Evolutionary conservation across 2,797 vertebrate species (phyloP), one percentile per base, ranked within the genome.

Genomic region (Myotis myotis): DNA sequence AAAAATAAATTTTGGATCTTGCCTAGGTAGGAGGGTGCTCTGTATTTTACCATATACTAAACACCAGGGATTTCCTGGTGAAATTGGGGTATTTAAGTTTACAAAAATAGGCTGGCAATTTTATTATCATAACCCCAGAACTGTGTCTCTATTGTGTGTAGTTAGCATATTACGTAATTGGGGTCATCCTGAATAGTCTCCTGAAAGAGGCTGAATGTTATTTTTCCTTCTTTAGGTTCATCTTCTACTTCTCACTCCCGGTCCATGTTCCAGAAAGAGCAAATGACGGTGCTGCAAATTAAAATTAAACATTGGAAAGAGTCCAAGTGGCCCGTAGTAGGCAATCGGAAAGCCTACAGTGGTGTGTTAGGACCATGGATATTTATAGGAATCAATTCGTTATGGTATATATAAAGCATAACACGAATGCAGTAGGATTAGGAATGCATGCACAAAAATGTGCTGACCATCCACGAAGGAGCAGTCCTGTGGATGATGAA

Each of bases 191-290:
- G 17, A 57, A 64, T 15, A 38, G 49, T 72, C 36, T 88, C 79
- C 72, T 57, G 68, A 93, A 94, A 93, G 72, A 86, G 23, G 41
- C 36, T 44, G n/a, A 57, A 28, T 41, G 33, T 38, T 83, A 71
- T 86, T 94, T 90, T 95, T 93, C 84, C 71, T 90, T 95, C 53
- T 82, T 86, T 91, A 44, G 33, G 36, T 71, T 93, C 25, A 68
- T 44, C 16, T 81, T 88, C 44, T 78, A 47, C 64, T 95, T 74
- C 70, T 78, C 25, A 36, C 47, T 71, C 41, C 41, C 7, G 28
- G 33, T 80, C 36, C 7, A 1, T 49, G 79, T 89, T 91, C 79
- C 82, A 76, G 33, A 38, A 41, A 90, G 30, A 90, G 82, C 47
- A 85, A 93, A 81, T 93, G 38, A 89, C 51, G 11, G 1, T 33